A percentile compares a stretch with the other conserved stretches of the same genome.
Evolutionary conservation across 2,888 invertebrate genomes (phyloP).

Genomic region (Lomographa bimaculata): DNA sequence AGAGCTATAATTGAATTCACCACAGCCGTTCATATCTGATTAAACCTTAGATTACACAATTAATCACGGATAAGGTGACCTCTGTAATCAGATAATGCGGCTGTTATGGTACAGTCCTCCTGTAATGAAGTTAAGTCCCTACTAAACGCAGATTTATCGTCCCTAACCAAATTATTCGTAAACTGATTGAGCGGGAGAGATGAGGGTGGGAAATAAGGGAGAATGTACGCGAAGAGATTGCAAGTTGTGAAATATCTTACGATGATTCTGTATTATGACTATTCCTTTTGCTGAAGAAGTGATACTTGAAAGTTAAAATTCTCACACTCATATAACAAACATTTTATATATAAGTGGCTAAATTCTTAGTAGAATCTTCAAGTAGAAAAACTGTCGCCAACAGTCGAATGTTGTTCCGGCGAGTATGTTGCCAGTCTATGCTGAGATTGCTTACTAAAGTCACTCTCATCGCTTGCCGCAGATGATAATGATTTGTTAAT

Average conservation of each 20-base stretch:
- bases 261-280: too few species aligned
- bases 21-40: slow-evolving; percentile 36
- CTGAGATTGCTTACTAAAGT: too few species aligned
- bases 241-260: background rate
- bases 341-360: too few species aligned
- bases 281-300: too few species aligned
- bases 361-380: too few species aligned
- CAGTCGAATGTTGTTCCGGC: too few species aligned
- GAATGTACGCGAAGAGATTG: slow-evolving; percentile 1
- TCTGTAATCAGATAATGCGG: slow-evolving; percentile 62
- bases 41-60: slow-evolving; percentile 45
- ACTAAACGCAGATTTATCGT: slow-evolving; percentile 78
- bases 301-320: too few species aligned
- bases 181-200: slow-evolving; percentile 64
- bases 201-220: slow-evolving; percentile 46
- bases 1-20: slow-evolving; percentile 33
- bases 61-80: slow-evolving; percentile 59
- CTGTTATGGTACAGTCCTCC: slow-evolving; percentile 58
- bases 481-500: too few species aligned
- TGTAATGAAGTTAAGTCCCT: slow-evolving; percentile 67
- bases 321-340: too few species aligned
- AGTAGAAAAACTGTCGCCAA: too few species aligned
- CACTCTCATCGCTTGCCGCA: too few species aligned
- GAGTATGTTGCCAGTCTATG: too few species aligned
- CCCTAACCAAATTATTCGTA: slow-evolving; percentile 75